Conservation (phyloP, 2,888 invertebrate species). For the Graphium colonna region DNA sequence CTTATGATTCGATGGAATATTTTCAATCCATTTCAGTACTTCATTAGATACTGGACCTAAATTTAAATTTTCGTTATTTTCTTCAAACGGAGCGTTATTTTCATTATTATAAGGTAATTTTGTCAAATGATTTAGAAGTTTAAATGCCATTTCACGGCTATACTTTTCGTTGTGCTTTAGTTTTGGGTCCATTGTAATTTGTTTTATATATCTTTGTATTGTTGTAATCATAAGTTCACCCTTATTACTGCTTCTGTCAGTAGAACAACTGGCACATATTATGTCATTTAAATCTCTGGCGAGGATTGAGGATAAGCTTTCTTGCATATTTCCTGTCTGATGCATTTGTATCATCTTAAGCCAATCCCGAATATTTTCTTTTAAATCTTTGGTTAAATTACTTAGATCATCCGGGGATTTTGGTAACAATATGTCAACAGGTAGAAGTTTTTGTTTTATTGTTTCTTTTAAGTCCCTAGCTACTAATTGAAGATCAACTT, state of each 20-base stretch:
- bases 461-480: constrained; percentile 1
- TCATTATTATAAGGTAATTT: background rate
- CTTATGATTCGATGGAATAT: constrained; percentile 9
- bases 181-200: constrained; percentile 7
- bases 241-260: background rate
- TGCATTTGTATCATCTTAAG: constrained; percentile 1
- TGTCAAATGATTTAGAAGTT: constrained; percentile 7
- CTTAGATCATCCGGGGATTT: background rate
- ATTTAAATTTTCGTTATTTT: constrained; percentile 8
- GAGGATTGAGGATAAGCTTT: constrained; percentile 9
- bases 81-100: background rate
- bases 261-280: background rate
- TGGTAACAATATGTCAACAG: background rate
- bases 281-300: constrained; percentile 9
- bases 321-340: constrained; percentile 5
- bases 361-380: constrained; percentile 6
- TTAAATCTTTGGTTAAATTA: background rate
- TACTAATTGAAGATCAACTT: constrained; percentile 3
- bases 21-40: constrained; percentile 14
- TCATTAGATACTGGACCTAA: constrained; percentile 5
- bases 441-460: background rate
- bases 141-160: constrained; percentile 1
- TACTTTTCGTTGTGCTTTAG: background rate
- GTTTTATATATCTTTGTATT: constrained; percentile 4
- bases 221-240: background rate